phyloP scores from a whole-genome alignment of 2,113 vertebrate genomes.

The Oryctolagus cuniculus region mOryCun1.1 NC_091451.1:39384501-39385000 shows the following conservation, averaged over 20 bases:
- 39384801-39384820: not conserved
- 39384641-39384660: not conserved
- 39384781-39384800: no score
- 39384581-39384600: not conserved
- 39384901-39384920: not conserved
- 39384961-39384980: no score
- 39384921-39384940: not conserved
- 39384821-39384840: accelerated
- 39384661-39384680: not conserved
- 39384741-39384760: not conserved
- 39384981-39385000: accelerated
- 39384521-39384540: not conserved
- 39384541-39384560: accelerated
- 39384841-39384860: accelerated
- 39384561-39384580: accelerated
- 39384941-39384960: accelerated
- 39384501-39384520: not conserved
- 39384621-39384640: not conserved
- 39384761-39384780: not conserved
- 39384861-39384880: accelerated
- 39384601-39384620: not conserved
- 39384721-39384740: accelerated
- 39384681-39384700: accelerated
- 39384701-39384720: not conserved
- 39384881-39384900: accelerated